Evolutionary conservation across 1,140 invertebrate species (phyloP).

Genomic region (Dysdera silvatica): DNA sequence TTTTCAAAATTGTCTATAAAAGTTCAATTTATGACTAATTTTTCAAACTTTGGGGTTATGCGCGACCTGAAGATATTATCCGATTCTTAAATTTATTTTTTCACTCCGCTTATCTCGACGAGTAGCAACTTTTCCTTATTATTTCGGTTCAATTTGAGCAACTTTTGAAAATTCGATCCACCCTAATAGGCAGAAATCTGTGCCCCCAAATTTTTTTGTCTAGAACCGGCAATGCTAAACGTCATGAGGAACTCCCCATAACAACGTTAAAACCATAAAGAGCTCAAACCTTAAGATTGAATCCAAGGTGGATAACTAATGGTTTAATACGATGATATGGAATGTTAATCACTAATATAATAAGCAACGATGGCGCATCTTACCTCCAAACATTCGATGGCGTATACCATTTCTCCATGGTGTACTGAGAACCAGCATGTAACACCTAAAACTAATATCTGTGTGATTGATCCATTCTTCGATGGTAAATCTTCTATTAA

Average conservation of each 20-base stretch:
- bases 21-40: no score
- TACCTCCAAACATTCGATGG: constrained; percentile 33
- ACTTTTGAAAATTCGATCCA: no score
- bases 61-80: no score
- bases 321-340: neutral
- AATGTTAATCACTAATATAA: neutral
- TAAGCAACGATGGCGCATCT: neutral
- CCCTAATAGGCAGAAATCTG: no score
- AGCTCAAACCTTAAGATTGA: neutral
- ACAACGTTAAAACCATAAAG: neutral
- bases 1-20: no score
- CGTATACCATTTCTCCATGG: constrained; percentile 33
- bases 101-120: no score
- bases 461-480: constrained; percentile 32
- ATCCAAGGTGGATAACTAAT: neutral
- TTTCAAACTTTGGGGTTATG: no score
- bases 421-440: constrained; percentile 34
- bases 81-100: no score
- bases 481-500: constrained; percentile 29
- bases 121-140: no score
- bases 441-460: constrained; percentile 34
- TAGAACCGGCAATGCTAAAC: neutral
- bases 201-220: no score
- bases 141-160: neutral
- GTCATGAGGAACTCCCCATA: neutral